Evolutionary conservation across 2,797 vertebrate species (phyloP).

Genomic region (Chloroceryle inda): DNA sequence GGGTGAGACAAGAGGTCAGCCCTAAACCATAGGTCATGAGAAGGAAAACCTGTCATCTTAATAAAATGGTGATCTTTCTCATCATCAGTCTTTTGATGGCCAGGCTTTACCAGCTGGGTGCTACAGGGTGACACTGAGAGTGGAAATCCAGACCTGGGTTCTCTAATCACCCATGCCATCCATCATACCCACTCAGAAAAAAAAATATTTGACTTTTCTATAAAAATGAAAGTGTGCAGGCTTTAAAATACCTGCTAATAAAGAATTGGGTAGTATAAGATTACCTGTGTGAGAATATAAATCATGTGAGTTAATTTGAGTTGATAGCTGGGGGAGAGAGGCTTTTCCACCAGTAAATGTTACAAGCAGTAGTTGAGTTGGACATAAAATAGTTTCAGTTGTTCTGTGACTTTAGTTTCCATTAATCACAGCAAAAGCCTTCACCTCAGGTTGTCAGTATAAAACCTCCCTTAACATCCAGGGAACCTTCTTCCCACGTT

Average conservation of each 20-base stretch:
- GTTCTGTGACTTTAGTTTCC: neutral
- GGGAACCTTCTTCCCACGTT: constrained; percentile 55
- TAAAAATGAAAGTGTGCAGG: neutral
- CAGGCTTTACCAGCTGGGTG: neutral
- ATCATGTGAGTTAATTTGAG: neutral
- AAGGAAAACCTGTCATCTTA: neutral
- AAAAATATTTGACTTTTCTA: neutral
- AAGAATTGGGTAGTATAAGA: neutral
- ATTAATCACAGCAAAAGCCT: constrained; percentile 38
- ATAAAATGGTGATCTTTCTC: neutral
- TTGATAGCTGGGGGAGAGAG: neutral
- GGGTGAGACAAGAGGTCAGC: neutral
- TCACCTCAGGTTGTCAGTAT: neutral
- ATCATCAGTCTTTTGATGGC: neutral
- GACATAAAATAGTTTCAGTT: neutral
- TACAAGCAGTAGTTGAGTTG: neutral
- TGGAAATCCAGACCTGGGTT: neutral
- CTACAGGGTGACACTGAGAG: neutral
- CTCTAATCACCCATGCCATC: neutral
- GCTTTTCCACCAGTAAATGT: neutral
- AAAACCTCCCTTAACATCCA: constrained; percentile 37
- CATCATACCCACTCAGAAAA: neutral
- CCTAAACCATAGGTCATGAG: neutral
- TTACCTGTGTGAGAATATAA: neutral
- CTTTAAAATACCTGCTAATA: neutral